phyloP scores from a whole-genome alignment of 2,113 vertebrate species.

The Otocyon megalotis region DNA sequence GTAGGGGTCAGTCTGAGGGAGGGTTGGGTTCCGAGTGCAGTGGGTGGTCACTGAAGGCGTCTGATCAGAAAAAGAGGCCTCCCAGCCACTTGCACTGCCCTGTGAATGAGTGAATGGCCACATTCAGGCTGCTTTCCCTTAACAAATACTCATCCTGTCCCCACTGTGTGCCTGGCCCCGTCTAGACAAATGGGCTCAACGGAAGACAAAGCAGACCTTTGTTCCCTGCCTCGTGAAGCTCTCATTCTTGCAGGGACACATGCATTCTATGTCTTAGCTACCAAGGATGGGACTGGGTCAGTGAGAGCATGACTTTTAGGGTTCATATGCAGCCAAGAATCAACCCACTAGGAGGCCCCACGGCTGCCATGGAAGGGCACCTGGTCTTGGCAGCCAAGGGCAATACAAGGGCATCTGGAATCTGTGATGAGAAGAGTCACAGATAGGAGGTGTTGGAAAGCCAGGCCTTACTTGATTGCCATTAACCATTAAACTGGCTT shows the following conservation, averaged over 20 bases:
- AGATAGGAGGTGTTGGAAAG: neutral
- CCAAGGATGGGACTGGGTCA: neutral
- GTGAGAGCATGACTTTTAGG: neutral
- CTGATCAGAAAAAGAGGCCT: neutral
- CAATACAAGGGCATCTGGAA: neutral
- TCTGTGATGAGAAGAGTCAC: neutral
- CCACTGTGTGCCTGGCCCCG: neutral
- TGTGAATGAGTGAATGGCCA: neutral
- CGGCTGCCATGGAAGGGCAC: neutral
- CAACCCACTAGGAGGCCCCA: neutral
- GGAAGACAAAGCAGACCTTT: neutral
- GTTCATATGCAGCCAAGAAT: neutral
- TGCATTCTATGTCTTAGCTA: neutral
- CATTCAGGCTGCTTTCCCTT: neutral
- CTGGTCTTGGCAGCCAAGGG: neutral
- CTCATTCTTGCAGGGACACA: neutral
- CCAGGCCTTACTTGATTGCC: conserved; percentile 11
- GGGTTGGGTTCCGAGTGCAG: neutral
- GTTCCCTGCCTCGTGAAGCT: accelerated
- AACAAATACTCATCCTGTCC: neutral
- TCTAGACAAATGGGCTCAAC: neutral
- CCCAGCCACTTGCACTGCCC: neutral
- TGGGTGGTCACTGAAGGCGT: neutral
- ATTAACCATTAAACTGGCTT: conserved; percentile 56
- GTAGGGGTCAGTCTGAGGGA: neutral